Base-by-base conservation (phyloP, 2,113 vertebrate genomes). In the Edolisoma coerulescens region DNA sequence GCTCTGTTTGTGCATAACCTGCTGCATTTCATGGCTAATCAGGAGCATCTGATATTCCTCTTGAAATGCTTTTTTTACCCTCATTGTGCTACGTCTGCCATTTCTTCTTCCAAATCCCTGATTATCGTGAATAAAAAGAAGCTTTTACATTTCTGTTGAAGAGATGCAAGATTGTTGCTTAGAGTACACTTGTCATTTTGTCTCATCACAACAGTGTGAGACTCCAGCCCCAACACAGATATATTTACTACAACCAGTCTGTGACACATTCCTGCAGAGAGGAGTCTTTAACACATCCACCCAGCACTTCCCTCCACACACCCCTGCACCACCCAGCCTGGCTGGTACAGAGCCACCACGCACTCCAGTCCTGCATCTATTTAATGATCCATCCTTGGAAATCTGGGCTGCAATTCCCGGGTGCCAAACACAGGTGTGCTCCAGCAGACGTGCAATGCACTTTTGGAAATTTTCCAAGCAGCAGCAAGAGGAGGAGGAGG, bases 201-300 rank as follows among this genome's bases (percentile, higher is more conserved):
- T 71, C 83, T 89, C 56, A 90, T 82, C 92, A 93, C 88, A 89
- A 90, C 92, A 96, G 80, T 1, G n/a, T 42, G 73, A 84, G 83
- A 22, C 90, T 93, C 35, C 86, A 97, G 91, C 74, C 89, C 67
- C 89, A 96, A 69, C 93, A 95, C 74, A 87, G 87, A 96, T 89
- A 53, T 84, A 89, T 96, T 93, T 95, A 84, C 93, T 95, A 54
- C 93, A 63, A 9, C 80, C 93, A 95, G 91, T 87, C 24, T 74
- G 80, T 54, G 76, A 75, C 76, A 89, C 64, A 49, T 82, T 33
- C 44, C 22, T 84, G 50, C 78, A 59, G 63, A 47, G 78, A 56
- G 87, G 59, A 94, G 56, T 30, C 68, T 88, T 49, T 82, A 63
- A 57, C 78, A 83, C 90, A 68, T 76, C 60, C 80, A 57, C 83